Evolutionary conservation across 2,888 invertebrate species (phyloP).

Genomic region (Dione vanillae): DNA sequence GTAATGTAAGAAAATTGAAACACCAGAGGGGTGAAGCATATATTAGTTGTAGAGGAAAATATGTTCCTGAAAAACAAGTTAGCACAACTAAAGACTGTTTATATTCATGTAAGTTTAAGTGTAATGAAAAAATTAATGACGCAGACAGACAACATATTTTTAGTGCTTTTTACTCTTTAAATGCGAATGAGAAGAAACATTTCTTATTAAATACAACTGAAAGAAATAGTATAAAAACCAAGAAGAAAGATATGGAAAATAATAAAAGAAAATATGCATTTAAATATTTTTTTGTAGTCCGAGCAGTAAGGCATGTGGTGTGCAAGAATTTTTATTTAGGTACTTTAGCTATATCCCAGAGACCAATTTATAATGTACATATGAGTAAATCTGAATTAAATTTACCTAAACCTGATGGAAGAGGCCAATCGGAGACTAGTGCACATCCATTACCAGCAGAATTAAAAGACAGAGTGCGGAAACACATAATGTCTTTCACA

Average conservation of each 20-base stretch:
- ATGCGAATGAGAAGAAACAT: conserved; percentile 74
- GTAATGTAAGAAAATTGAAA: conserved; percentile 72
- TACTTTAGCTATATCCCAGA: conserved; percentile 76
- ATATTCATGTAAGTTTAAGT: conserved; percentile 72
- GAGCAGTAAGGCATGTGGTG: conserved; percentile 67
- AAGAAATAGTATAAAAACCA: conserved; percentile 62
- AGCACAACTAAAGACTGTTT: conserved; percentile 73
- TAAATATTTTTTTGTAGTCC: conserved; percentile 73
- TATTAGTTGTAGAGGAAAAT: conserved; percentile 72
- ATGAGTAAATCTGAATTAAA: conserved; percentile 74
- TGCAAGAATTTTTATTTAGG: conserved; percentile 79
- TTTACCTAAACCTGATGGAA: conserved; percentile 75
- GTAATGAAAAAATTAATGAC: conserved; percentile 70
- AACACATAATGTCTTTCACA: conserved; percentile 68
- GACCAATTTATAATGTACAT: conserved; percentile 78
- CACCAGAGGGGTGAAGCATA: conserved; percentile 78
- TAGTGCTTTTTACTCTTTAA: conserved; percentile 74
- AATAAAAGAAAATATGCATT: conserved; percentile 69
- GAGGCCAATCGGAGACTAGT: conserved; percentile 70
- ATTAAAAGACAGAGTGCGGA: conserved; percentile 69
- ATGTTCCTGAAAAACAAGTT: conserved; percentile 68
- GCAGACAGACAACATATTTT: conserved; percentile 72
- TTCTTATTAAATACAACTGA: conserved; percentile 76
- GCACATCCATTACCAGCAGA: conserved; percentile 67
- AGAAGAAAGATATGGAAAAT: conserved; percentile 51